Evolutionary conservation across 92 coral and sea anemone genomes (phyloP).

Genomic region (Porites rus): DNA sequence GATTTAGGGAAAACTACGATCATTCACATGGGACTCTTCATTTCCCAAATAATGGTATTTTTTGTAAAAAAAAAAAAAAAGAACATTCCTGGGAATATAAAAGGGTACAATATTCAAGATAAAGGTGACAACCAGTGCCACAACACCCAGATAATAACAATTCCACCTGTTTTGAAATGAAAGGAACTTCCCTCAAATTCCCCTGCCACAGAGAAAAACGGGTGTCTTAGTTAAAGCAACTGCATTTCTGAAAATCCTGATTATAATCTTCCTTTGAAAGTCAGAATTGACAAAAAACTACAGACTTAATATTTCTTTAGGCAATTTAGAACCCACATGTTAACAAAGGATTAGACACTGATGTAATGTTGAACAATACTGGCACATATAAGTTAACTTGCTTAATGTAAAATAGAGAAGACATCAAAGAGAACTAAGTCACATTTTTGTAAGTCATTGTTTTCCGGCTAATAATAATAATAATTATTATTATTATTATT

Average conservation of each 20-base stretch:
- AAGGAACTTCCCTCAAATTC: too few species aligned
- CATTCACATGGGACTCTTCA: too few species aligned
- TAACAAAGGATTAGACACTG: too few species aligned
- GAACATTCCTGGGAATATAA: not conserved
- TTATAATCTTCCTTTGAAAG: not conserved
- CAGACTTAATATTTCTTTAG: not conserved
- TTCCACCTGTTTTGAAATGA: not conserved
- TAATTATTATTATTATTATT: too few species aligned
- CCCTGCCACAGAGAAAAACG: not conserved
- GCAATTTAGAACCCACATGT: too few species aligned
- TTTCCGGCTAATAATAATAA: not conserved
- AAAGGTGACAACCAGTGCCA: not conserved
- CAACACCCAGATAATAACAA: not conserved
- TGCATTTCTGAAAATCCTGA: not conserved
- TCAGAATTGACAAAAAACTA: too few species aligned
- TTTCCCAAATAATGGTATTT: too few species aligned
- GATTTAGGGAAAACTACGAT: too few species aligned
- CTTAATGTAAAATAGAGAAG: not conserved
- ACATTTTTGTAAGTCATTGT: not conserved
- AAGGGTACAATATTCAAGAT: not conserved
- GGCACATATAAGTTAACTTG: too few species aligned
- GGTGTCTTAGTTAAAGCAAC: too few species aligned
- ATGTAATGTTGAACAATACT: too few species aligned
- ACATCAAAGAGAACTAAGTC: not conserved
- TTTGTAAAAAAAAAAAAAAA: too few species aligned